phyloP scores from a whole-genome alignment of 2,888 invertebrate species.

The Cerceris rybyensis region DNA sequence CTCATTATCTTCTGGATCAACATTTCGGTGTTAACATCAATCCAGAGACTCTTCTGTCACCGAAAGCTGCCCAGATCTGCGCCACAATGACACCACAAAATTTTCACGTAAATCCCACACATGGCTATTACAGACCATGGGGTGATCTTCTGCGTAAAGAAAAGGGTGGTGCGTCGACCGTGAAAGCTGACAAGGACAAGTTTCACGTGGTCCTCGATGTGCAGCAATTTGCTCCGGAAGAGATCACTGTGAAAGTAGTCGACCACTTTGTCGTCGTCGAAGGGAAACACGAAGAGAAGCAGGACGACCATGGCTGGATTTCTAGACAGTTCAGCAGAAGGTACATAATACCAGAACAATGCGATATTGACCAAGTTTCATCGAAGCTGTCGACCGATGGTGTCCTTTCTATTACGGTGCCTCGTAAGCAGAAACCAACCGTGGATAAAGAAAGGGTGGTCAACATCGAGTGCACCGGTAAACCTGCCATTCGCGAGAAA shows the following conservation, averaged over 20 bases:
- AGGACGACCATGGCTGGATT: conserved; percentile 85
- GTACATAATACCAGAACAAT: conserved; percentile 73
- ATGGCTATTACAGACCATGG: conserved; percentile 80
- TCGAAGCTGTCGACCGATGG: conserved; percentile 93
- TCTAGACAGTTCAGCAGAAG: conserved; percentile 66
- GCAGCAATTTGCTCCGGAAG: conserved; percentile 89
- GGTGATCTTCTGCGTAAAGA: conserved; percentile 79
- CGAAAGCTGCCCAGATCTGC: background rate
- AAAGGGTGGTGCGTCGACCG: conserved; percentile 83
- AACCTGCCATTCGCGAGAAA: conserved; percentile 66
- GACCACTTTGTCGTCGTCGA: conserved; percentile 84
- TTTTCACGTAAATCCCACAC: conserved; percentile 11
- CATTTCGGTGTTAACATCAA: conserved; percentile 89
- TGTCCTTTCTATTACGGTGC: conserved; percentile 89
- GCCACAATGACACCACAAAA: background rate
- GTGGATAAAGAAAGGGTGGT: conserved; percentile 65
- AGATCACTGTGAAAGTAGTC: conserved; percentile 85
- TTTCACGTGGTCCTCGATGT: conserved; percentile 89
- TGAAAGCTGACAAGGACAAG: conserved; percentile 86
- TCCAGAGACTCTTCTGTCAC: conserved; percentile 82
- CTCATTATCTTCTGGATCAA: conserved; percentile 90
- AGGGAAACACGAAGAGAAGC: conserved; percentile 90
- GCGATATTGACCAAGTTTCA: conserved; percentile 87
- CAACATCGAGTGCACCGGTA: conserved; percentile 73
- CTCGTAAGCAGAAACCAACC: conserved; percentile 83